Base-by-base conservation (phyloP, 1,140 invertebrate species). In the Platyscapa corneri region DNA sequence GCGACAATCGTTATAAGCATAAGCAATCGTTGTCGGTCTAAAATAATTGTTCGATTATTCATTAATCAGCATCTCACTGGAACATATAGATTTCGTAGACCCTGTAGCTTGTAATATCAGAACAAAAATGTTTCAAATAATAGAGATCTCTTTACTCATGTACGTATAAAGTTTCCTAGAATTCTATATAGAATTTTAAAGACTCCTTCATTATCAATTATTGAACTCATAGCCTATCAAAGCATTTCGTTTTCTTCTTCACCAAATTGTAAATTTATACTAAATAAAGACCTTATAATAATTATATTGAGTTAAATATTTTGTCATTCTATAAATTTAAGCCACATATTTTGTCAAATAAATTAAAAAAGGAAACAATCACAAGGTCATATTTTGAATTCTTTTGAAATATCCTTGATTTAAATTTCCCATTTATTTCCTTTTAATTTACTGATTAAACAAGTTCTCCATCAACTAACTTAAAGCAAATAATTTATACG, bases 81-180 rank as follows among this genome's bases (percentile, higher is more conserved):
- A 34, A 12, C 20, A 16, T 20, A 83, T 16, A 23, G 74, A n/a
- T n/a, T n/a, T n/a, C n/a, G n/a, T n/a, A n/a, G n/a, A n/a, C n/a
- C n/a, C n/a, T n/a, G n/a, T n/a, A n/a, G n/a, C n/a, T n/a, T n/a
- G 82, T 23, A 37, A 6, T 30, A 70, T 34, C 1, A 34, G 74
- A 14, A 83, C 74, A 42, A 67, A 67, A 16, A 83, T 64, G 20
- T 77, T 42, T n/a, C 74, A 74, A 18, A 83, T 23, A 12, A 83
- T 23, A 1, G 39, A 20, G 1, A 37, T 34, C 20, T 84, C 75
- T 16, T 53, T 23, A 27, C 23, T 78, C 23, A 56, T 32, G 60
- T 67, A 83, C 3, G 75, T 84, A 7, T 84, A n/a, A 0, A 84
- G 1, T 18, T 56, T 56, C 18, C 60, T n/a, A 23, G 32, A 67